These are phyloP conservation scores for Salticus scenicus DNA, from an alignment of 2,888 invertebrate genomes.

Conservation along the genomic window DNA sequence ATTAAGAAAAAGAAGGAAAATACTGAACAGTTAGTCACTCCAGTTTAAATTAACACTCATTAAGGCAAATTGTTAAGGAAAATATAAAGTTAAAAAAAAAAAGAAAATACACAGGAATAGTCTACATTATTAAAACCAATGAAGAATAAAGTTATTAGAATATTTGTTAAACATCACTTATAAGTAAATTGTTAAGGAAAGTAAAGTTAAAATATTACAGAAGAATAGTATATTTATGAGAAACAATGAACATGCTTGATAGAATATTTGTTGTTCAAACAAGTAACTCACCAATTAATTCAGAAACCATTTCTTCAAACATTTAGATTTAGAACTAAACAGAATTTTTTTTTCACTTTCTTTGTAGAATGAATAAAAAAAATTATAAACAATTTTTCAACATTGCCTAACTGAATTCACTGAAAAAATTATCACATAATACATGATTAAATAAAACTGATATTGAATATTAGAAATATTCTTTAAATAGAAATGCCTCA, in stretches of 20 bases:
- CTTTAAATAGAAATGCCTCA: too few species aligned
- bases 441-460: too few species aligned
- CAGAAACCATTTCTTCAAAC: too few species aligned
- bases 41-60: background rate
- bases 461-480: too few species aligned
- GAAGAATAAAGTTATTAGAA: background rate
- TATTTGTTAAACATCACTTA: background rate
- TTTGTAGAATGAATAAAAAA: background rate
- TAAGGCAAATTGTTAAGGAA: background rate
- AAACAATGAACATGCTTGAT: background rate
- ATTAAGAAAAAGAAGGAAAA: too few species aligned
- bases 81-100: background rate
- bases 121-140: too few species aligned
- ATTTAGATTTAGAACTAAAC: background rate
- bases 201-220: background rate
- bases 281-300: too few species aligned
- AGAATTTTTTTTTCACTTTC: too few species aligned
- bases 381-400: too few species aligned
- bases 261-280: background rate
- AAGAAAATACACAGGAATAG: background rate
- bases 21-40: conserved; percentile 17
- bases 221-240: background rate
- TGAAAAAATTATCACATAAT: too few species aligned
- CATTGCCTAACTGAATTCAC: too few species aligned
- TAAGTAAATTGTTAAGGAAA: background rate